Percentiles rank a stretch among this genome's conserved stretches.
Evolutionary conservation across 2,797 vertebrate genomes (phyloP).

Genomic region (Lagodon rhomboides): DNA sequence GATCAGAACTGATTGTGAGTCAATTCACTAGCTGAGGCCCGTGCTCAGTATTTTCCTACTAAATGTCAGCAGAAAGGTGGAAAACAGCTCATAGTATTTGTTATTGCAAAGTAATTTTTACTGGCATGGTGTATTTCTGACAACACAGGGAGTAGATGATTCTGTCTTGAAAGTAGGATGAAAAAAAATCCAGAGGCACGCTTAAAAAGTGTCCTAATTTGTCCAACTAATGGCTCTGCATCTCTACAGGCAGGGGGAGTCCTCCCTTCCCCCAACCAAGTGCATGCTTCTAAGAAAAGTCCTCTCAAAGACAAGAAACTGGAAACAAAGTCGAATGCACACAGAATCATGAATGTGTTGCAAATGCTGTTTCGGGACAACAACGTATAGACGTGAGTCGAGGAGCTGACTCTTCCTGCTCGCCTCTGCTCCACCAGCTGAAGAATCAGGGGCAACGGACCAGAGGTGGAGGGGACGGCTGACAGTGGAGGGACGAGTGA

Average conservation of each 20-base stretch:
- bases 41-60: no score
- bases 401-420: conserved; percentile 1
- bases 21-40: no score
- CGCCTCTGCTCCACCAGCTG: conserved; percentile 28
- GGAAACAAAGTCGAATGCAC: background rate
- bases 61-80: no score
- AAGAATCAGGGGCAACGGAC: conserved; percentile 22
- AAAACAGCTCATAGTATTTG: background rate
- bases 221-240: background rate
- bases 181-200: no score
- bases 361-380: background rate
- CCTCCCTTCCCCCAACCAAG: background rate
- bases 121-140: background rate
- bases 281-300: background rate
- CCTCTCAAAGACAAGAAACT: background rate
- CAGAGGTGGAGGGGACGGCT: conserved; percentile 40
- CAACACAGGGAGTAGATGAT: background rate
- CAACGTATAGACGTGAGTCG: background rate
- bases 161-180: no score
- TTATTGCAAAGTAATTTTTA: background rate
- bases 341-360: background rate
- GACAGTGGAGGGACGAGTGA: conserved; percentile 19
- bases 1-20: no score
- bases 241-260: background rate
- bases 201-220: conserved; percentile 3